Evolutionary conservation across 2,888 invertebrate genomes (phyloP).

Genomic region (Aquatica leii): DNA sequence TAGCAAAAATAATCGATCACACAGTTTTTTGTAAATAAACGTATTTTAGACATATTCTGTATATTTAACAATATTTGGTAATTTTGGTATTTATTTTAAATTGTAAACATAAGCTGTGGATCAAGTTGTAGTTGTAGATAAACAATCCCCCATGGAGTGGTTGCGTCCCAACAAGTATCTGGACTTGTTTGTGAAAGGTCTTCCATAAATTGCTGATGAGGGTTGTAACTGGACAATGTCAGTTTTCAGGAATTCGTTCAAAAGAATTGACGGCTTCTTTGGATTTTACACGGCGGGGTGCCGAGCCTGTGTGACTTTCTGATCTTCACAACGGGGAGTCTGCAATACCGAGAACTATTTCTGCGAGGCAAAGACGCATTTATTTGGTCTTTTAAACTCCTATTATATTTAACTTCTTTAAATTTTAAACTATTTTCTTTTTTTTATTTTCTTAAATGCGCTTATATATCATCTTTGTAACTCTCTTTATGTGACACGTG

Average conservation of each 20-base stretch:
- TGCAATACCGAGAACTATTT: constrained; percentile 33
- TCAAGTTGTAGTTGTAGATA: constrained; percentile 29
- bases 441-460: constrained; percentile 8
- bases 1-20: no score
- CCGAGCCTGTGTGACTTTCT: constrained; percentile 43
- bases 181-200: constrained; percentile 42
- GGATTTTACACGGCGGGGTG: constrained; percentile 41
- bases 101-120: constrained; percentile 23
- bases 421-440: constrained; percentile 2
- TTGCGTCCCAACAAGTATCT: constrained; percentile 39
- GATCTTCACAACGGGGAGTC: constrained; percentile 36
- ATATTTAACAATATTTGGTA: no score
- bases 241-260: constrained; percentile 45
- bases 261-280: constrained; percentile 43
- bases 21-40: no score
- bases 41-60: no score
- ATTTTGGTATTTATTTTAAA: background rate
- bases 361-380: constrained; percentile 32
- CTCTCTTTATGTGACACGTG: no score
- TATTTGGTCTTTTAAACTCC: constrained; percentile 25
- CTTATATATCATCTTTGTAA: background rate
- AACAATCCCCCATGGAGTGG: constrained; percentile 37
- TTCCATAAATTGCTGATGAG: constrained; percentile 45
- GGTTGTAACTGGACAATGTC: constrained; percentile 41
- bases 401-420: constrained; percentile 19